Conservation (phyloP, 2,797 vertebrate species). For the Manis crassicaudata region DNA sequence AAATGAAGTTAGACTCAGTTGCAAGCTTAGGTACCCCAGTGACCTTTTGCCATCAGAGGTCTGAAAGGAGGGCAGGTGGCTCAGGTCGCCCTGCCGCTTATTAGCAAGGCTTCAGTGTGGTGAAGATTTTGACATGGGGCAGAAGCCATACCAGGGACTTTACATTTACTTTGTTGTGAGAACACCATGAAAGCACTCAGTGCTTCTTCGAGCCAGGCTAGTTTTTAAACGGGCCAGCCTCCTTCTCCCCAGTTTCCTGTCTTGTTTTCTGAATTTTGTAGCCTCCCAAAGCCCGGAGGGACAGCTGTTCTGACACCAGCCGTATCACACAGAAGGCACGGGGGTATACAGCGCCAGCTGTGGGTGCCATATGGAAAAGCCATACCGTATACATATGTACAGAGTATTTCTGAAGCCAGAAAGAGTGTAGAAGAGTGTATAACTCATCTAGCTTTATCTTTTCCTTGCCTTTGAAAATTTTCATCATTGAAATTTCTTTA, state of each 20-base stretch:
- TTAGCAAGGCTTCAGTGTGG: not conserved
- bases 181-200: not conserved
- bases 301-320: slow-evolving; percentile 20
- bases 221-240: not conserved
- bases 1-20: not conserved
- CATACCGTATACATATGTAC: slow-evolving; percentile 33
- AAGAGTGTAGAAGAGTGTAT: slow-evolving; percentile 31
- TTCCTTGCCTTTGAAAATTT: slow-evolving; percentile 61
- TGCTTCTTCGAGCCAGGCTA: not conserved
- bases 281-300: not conserved
- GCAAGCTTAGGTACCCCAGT: not conserved
- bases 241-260: no score
- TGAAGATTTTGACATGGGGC: not conserved
- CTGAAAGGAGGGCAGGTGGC: not conserved
- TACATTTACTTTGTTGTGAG: not conserved
- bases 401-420: slow-evolving; percentile 61
- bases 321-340: slow-evolving; percentile 9
- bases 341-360: slow-evolving; percentile 28
- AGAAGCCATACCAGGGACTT: not conserved
- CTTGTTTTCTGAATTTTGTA: not conserved
- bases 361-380: slow-evolving; percentile 67
- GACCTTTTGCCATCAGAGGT: not conserved
- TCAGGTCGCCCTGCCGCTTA: not conserved
- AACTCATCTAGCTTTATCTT: slow-evolving; percentile 41
- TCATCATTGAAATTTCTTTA: slow-evolving; percentile 65